Evolutionary conservation across 2,113 vertebrate genomes (phyloP).

Genomic region (Acanthisitta chloris): DNA sequence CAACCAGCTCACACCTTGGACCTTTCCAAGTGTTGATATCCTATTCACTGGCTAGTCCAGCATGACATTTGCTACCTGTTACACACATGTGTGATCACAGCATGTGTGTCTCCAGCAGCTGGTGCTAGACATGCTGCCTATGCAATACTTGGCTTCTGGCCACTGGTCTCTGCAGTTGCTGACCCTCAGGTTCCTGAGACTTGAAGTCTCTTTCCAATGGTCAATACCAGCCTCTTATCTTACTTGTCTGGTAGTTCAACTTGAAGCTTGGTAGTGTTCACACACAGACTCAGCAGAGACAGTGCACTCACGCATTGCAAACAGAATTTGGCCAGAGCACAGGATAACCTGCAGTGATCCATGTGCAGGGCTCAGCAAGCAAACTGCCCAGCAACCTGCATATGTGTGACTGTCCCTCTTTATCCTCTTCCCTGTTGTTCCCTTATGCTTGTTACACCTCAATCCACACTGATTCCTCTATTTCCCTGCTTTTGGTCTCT

Average conservation of each 20-base stretch:
- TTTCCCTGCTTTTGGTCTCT: not conserved
- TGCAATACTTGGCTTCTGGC: not conserved
- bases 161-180: not conserved
- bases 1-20: not conserved
- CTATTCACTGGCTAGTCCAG: not conserved
- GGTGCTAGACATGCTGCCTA: not conserved
- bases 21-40: not conserved
- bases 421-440: not conserved
- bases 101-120: not conserved
- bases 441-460: not conserved
- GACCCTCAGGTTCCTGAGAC: not conserved
- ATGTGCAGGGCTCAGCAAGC: not conserved
- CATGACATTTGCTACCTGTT: not conserved
- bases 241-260: not conserved
- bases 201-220: not conserved
- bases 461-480: not conserved
- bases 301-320: rapidly evolving
- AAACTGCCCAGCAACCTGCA: not conserved
- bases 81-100: not conserved
- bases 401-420: rapidly evolving
- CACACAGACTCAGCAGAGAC: not conserved
- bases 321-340: not conserved
- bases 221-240: not conserved
- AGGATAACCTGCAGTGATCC: not conserved
- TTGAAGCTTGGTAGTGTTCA: not conserved